These are phyloP conservation scores for Limosa lapponica DNA, from an alignment of 2,797 vertebrate genomes.

Conservation along the genomic window DNA sequence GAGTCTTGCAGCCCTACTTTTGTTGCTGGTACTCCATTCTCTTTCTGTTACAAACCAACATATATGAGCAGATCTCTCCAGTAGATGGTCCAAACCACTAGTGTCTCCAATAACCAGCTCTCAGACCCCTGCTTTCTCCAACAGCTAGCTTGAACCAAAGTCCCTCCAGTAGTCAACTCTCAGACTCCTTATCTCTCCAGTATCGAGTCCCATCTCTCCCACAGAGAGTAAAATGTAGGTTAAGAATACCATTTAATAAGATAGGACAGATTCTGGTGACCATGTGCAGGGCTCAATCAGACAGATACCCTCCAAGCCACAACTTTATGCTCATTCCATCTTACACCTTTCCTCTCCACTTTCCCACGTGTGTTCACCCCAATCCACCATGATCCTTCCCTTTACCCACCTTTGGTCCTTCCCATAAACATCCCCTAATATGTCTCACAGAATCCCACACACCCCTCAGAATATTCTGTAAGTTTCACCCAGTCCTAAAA, in stretches of 20 bases:
- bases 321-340: background rate
- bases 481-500: background rate
- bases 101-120: background rate
- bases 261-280: background rate
- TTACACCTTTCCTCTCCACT: background rate
- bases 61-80: background rate
- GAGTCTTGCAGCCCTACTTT: background rate
- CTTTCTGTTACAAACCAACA: background rate
- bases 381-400: background rate
- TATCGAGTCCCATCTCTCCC: background rate
- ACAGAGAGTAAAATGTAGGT: background rate
- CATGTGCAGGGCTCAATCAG: background rate
- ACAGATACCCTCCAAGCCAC: background rate
- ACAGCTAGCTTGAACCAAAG: background rate
- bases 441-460: background rate
- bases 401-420: background rate
- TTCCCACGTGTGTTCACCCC: background rate
- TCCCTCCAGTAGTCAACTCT: background rate
- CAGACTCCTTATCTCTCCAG: background rate
- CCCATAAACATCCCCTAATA: background rate
- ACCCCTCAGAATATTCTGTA: background rate
- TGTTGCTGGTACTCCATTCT: background rate
- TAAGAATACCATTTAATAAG: background rate
- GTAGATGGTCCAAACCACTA: background rate
- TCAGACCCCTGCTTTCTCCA: background rate